Evolutionary conservation across 2,888 invertebrate genomes (phyloP).

Genomic region (Cephalotes varians): DNA sequence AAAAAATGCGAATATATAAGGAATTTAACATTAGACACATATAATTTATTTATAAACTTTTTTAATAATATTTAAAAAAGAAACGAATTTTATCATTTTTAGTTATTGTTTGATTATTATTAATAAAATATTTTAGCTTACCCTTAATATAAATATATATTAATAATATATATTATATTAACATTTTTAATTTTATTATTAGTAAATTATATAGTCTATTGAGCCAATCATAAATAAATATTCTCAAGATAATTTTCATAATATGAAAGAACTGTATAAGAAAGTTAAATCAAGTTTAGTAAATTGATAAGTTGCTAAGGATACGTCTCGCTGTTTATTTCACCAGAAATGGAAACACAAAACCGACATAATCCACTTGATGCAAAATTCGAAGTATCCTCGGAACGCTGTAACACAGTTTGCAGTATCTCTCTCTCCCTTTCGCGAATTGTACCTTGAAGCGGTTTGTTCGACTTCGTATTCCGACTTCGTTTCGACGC

Average conservation of each 20-base stretch:
- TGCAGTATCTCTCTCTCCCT: constrained; percentile 22
- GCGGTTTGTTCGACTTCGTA: constrained; percentile 46
- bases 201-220: not conserved
- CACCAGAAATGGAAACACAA: constrained; percentile 21
- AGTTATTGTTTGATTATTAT: not conserved
- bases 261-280: not conserved
- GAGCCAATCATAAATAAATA: not conserved
- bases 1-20: not conserved
- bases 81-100: not conserved
- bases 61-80: not conserved
- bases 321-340: constrained; percentile 27
- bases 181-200: not conserved
- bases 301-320: constrained; percentile 10
- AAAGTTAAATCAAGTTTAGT: constrained; percentile 20
- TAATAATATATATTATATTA: not conserved
- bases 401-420: constrained; percentile 44
- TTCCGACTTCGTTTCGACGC: constrained; percentile 42
- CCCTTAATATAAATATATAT: not conserved
- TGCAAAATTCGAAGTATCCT: constrained; percentile 48
- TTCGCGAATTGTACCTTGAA: constrained; percentile 42
- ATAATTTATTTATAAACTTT: not conserved
- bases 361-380: constrained; percentile 39
- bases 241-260: not conserved
- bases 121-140: not conserved
- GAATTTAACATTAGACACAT: not conserved